Evolutionary conservation across 2,113 vertebrate genomes (phyloP).

Genomic region (Callipepla squamata): DNA sequence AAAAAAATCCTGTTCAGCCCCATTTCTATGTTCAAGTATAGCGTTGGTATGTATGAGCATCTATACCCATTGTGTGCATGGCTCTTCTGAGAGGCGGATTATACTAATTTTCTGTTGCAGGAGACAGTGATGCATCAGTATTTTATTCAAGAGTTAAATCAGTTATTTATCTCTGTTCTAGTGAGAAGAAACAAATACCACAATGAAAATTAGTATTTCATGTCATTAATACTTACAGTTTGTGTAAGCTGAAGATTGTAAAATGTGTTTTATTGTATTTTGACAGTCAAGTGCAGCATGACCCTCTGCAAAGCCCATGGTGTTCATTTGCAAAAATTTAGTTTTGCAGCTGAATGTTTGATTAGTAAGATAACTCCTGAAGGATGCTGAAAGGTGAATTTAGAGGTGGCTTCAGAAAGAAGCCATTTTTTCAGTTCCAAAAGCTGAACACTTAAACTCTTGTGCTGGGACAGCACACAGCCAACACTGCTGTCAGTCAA

Average conservation of each 20-base stretch:
- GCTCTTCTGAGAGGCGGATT: neutral
- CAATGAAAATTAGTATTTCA: neutral
- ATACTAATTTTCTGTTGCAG: neutral
- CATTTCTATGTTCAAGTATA: neutral
- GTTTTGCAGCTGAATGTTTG: neutral
- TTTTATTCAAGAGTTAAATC: neutral
- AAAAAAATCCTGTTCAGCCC: neutral
- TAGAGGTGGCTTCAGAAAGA: neutral
- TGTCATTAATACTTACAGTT: neutral
- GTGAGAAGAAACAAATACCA: neutral
- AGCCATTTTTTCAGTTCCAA: neutral
- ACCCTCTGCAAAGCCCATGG: neutral
- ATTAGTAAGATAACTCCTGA: neutral
- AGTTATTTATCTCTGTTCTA: neutral
- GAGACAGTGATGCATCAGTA: neutral
- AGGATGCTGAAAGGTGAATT: neutral
- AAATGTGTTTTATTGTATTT: neutral
- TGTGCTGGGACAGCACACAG: accelerated
- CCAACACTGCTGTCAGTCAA: neutral
- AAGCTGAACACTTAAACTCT: neutral
- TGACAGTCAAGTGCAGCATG: neutral
- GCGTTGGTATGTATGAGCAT: neutral
- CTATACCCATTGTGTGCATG: neutral
- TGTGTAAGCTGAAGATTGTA: neutral
- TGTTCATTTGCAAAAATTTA: neutral